phyloP scores from a whole-genome alignment of 2,113 vertebrate genomes.

The Hiodon alosoides region DNA sequence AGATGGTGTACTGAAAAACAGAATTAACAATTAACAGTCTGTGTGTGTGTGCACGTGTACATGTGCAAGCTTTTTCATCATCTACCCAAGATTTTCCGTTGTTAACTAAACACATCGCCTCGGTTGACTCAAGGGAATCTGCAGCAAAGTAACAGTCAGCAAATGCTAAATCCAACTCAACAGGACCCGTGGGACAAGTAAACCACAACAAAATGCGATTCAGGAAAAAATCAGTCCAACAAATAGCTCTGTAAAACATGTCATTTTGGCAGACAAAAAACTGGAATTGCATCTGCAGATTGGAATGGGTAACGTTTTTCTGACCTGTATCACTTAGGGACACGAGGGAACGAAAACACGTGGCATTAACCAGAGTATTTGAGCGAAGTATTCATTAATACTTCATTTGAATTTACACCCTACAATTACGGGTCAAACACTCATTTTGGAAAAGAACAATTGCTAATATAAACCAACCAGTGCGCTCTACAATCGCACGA shows the following conservation, averaged over 20 bases:
- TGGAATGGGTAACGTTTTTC: background rate
- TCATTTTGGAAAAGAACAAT: background rate
- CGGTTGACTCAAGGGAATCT: background rate
- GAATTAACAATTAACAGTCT: too few relatives aligned
- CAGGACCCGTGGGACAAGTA: background rate
- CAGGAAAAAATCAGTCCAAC: background rate
- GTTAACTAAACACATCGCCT: background rate
- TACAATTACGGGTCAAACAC: slow-evolving; percentile 23
- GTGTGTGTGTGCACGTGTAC: background rate
- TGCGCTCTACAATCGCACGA: background rate
- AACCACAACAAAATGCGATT: background rate
- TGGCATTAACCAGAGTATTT: slow-evolving; percentile 22
- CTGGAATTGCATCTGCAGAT: slow-evolving; percentile 24
- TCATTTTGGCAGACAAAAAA: slow-evolving; percentile 2
- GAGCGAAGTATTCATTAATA: slow-evolving; percentile 1
- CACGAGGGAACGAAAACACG: background rate
- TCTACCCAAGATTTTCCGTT: background rate
- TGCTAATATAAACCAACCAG: background rate
- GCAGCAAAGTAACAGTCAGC: background rate
- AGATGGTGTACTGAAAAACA: background rate
- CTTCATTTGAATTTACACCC: slow-evolving; percentile 4
- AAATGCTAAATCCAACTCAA: background rate
- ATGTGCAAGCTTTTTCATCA: background rate
- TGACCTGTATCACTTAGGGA: slow-evolving; percentile 14
- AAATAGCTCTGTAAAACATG: background rate